Evolutionary conservation across 2,888 invertebrate genomes (phyloP).

Genomic region (Matsumyia berberina): DNA sequence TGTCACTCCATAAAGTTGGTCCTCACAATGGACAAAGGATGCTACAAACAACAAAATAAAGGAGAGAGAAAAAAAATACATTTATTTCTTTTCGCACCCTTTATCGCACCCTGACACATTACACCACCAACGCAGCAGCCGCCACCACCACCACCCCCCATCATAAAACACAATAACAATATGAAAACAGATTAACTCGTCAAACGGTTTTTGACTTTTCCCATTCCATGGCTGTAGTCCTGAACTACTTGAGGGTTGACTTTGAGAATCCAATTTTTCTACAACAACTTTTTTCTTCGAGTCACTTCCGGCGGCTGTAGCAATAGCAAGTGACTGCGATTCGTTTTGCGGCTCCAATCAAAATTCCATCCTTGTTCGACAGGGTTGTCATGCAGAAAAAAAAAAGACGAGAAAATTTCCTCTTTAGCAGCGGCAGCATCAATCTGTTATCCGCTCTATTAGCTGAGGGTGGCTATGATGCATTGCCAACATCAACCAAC

Average conservation of each 20-base stretch:
- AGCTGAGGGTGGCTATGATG: slow-evolving; percentile 71
- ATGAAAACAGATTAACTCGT: slow-evolving; percentile 78
- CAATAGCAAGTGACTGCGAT: slow-evolving; percentile 74
- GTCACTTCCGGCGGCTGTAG: slow-evolving; percentile 59
- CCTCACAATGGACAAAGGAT: slow-evolving; percentile 40
- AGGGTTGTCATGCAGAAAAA: slow-evolving; percentile 10
- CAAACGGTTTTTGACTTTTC: slow-evolving; percentile 77
- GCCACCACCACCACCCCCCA: slow-evolving; percentile 53
- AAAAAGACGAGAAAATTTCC: slow-evolving; percentile 43
- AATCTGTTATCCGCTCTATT: slow-evolving; percentile 76
- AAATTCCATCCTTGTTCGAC: slow-evolving; percentile 70
- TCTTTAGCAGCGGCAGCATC: slow-evolving; percentile 60
- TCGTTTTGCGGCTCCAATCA: slow-evolving; percentile 77
- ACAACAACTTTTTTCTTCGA: slow-evolving; percentile 16
- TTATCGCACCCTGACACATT: slow-evolving; percentile 58
- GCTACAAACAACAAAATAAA: slow-evolving; percentile 62
- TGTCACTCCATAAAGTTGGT: slow-evolving; percentile 67
- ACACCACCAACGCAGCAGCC: slow-evolving; percentile 44
- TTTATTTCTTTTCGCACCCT: slow-evolving; percentile 72
- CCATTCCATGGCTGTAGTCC: slow-evolving; percentile 25
- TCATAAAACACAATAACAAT: slow-evolving; percentile 73
- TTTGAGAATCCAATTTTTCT: slow-evolving; percentile 40
- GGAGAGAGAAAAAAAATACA: slow-evolving; percentile 48
- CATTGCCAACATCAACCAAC: slow-evolving; percentile 48
- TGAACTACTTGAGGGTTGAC: slow-evolving; percentile 28